Conservation (phyloP, 2,888 invertebrate genomes). For the Calameuta filiformis region DNA sequence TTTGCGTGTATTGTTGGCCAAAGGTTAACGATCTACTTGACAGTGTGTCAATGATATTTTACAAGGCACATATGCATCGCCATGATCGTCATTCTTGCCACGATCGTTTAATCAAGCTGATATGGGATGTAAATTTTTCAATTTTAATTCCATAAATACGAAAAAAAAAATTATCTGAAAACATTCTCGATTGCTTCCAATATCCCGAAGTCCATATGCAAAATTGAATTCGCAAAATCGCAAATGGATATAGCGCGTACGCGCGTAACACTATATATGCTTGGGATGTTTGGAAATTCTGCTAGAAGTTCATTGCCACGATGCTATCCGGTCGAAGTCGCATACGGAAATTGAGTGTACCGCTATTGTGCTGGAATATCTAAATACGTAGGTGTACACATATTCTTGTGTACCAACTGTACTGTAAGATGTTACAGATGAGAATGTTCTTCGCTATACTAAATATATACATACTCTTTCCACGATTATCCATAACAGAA, state of each 20-base stretch:
- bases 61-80: not conserved
- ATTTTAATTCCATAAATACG: not conserved
- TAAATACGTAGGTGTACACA: not conserved
- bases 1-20: slow-evolving; percentile 18
- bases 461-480: not conserved
- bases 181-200: not conserved
- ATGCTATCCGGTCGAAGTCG: not conserved
- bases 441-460: not conserved
- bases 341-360: not conserved
- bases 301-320: not conserved
- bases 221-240: not conserved
- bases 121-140: not conserved
- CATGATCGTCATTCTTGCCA: not conserved
- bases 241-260: not conserved
- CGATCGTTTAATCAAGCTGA: not conserved
- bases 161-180: not conserved
- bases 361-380: not conserved
- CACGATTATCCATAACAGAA: not conserved
- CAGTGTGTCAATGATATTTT: not conserved
- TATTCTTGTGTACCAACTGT: not conserved
- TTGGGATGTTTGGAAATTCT: not conserved
- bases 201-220: not conserved
- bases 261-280: not conserved
- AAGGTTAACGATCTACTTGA: not conserved
- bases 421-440: not conserved